phyloP scores from a whole-genome alignment of 2,888 invertebrate species.

The Drosophila niveifrons region DNA sequence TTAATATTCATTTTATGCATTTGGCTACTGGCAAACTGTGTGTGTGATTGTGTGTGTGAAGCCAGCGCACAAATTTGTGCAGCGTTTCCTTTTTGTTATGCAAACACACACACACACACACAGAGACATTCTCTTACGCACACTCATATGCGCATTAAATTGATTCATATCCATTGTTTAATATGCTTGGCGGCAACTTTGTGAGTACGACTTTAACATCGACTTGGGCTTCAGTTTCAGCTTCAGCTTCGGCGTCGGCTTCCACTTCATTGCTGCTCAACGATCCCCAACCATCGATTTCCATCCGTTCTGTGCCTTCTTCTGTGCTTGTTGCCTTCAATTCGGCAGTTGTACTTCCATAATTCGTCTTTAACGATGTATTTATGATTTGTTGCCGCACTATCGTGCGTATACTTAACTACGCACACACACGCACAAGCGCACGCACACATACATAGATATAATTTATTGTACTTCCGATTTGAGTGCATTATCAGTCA shows the following conservation, averaged over 20 bases:
- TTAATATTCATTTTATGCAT: conserved; percentile 80
- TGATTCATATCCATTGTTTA: conserved; percentile 82
- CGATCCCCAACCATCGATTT: background rate
- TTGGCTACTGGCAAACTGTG: conserved; percentile 59
- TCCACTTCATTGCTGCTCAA: background rate
- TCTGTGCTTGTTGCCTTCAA: conserved; percentile 30
- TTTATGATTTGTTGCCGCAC: conserved; percentile 64
- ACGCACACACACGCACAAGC: conserved; percentile 45
- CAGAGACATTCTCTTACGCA: conserved; percentile 1
- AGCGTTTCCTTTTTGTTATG: conserved; percentile 69
- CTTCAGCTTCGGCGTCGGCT: background rate
- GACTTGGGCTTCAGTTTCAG: background rate
- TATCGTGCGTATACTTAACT: conserved; percentile 63
- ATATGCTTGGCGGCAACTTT: conserved; percentile 75
- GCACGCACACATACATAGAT: conserved; percentile 18
- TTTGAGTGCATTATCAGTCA: conserved; percentile 68
- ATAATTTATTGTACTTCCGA: conserved; percentile 55
- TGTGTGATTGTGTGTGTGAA: conserved; percentile 11
- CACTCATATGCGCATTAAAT: conserved; percentile 62
- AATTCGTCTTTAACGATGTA: conserved; percentile 71
- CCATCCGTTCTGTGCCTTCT: conserved; percentile 20
- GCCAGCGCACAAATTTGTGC: conserved; percentile 73
- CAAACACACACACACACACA: conserved; percentile 35
- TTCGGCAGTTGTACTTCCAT: conserved; percentile 65
- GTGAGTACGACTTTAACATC: conserved; percentile 12